Conservation (phyloP, 2,113 vertebrate genomes). For the Edolisoma coerulescens region DNA sequence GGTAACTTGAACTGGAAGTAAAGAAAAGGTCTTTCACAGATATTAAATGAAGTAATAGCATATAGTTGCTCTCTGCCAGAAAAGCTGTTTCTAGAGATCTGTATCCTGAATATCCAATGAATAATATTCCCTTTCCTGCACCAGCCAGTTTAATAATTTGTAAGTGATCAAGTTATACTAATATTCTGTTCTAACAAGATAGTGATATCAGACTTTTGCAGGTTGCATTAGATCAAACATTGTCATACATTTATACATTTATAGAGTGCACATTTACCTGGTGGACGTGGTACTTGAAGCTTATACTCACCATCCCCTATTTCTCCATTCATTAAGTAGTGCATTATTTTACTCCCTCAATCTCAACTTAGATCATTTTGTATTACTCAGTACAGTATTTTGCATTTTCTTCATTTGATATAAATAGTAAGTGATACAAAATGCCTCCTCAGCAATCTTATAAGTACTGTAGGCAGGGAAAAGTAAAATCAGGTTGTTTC, state of each 20-base stretch:
- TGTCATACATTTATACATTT: not conserved
- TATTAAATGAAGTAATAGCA: not conserved
- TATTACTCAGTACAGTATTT: not conserved
- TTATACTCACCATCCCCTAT: not conserved
- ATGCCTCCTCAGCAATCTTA: not conserved
- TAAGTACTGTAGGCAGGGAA: not conserved
- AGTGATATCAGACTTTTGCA: not conserved
- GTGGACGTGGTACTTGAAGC: not conserved
- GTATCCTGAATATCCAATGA: not conserved
- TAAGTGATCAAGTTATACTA: not conserved
- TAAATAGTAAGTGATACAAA: not conserved
- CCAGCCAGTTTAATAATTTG: not conserved
- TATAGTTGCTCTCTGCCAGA: not conserved
- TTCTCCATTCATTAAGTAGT: not conserved
- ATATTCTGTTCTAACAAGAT: not conserved
- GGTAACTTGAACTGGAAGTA: not conserved
- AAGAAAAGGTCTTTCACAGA: not conserved
- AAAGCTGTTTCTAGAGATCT: not conserved
- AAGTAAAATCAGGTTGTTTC: not conserved
- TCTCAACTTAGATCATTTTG: not conserved
- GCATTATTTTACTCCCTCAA: not conserved
- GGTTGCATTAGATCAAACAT: not conserved
- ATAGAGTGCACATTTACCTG: not conserved
- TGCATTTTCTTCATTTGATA: not conserved
- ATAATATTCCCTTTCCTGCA: not conserved